A percentile compares a stretch with the other conserved stretches of the same genome.
These are phyloP conservation scores for Drosophila malerkotliana DNA, from an alignment of 1,140 invertebrate genomes.

Conservation along the genomic window DNA sequence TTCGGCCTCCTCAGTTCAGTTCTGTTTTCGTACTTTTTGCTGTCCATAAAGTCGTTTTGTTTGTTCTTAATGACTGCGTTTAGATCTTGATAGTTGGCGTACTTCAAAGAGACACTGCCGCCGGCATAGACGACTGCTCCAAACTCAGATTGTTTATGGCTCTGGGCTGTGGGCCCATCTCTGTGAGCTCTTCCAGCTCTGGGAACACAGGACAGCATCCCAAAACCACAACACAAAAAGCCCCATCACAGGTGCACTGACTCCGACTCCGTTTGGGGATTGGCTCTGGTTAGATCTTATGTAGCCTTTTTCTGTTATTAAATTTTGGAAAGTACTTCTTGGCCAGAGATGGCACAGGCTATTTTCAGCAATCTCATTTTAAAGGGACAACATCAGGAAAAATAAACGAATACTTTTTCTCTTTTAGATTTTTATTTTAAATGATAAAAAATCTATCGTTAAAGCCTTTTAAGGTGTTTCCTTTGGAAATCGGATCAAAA, in stretches of 20 bases:
- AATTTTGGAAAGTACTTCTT: too few relatives aligned
- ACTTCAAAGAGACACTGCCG: slow-evolving; percentile 76
- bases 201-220: slow-evolving; percentile 21
- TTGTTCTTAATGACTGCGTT: slow-evolving; percentile 83
- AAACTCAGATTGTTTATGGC: slow-evolving; percentile 65
- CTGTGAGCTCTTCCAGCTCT: background rate
- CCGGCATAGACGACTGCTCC: slow-evolving; percentile 56
- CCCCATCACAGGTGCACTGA: slow-evolving; percentile 36
- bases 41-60: slow-evolving; percentile 82
- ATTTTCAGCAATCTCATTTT: too few relatives aligned
- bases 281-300: slow-evolving; percentile 2
- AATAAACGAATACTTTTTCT: too few relatives aligned
- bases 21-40: slow-evolving; percentile 67
- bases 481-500: too few relatives aligned
- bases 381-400: too few relatives aligned
- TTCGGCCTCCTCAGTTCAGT: slow-evolving; percentile 38
- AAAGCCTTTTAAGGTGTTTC: too few relatives aligned
- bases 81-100: slow-evolving; percentile 80
- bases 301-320: background rate
- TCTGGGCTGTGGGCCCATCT: slow-evolving; percentile 34
- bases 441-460: too few relatives aligned
- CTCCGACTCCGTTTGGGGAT: slow-evolving; percentile 7
- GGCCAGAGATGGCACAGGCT: too few relatives aligned
- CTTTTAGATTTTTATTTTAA: too few relatives aligned
- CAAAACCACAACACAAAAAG: slow-evolving; percentile 23